Conservation (phyloP, 2,888 invertebrate species). For the Apamea epomidion region DNA sequence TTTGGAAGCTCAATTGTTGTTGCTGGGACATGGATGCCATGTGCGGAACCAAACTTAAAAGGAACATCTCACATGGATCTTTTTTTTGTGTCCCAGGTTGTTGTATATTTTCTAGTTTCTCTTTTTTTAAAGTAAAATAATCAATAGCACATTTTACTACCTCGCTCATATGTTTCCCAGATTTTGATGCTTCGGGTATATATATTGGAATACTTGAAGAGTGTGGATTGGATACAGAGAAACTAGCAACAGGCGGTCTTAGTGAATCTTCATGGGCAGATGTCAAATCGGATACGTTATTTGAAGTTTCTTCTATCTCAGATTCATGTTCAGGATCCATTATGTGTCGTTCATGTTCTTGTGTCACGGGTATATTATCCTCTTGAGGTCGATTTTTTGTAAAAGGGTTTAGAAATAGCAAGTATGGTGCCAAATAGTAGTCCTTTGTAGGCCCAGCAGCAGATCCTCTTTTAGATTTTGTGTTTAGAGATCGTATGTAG, state of each 20-base stretch:
- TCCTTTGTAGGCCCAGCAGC: background rate
- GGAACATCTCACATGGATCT: conserved; percentile 9
- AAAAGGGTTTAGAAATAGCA: background rate
- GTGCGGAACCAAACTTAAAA: conserved; percentile 5
- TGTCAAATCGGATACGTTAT: background rate
- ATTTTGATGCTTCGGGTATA: background rate
- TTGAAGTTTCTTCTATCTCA: background rate
- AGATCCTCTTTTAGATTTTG: conserved; percentile 8
- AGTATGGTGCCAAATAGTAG: conserved; percentile 1
- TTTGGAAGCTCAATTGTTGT: conserved; percentile 16
- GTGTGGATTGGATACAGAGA: background rate
- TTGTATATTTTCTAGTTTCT: background rate
- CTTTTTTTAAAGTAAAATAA: background rate
- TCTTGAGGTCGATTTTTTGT: background rate
- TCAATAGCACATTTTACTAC: background rate
- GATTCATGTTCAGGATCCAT: background rate
- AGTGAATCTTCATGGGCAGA: background rate
- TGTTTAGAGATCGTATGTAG: conserved; percentile 10
- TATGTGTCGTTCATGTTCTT: background rate
- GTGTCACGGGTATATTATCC: background rate
- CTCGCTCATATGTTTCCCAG: background rate
- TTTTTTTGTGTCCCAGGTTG: background rate
- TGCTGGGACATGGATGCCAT: background rate
- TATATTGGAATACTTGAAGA: background rate
- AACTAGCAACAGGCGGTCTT: background rate